phyloP scores from a whole-genome alignment of 2,113 vertebrate genomes.

The Eolophus roseicapilla region DNA sequence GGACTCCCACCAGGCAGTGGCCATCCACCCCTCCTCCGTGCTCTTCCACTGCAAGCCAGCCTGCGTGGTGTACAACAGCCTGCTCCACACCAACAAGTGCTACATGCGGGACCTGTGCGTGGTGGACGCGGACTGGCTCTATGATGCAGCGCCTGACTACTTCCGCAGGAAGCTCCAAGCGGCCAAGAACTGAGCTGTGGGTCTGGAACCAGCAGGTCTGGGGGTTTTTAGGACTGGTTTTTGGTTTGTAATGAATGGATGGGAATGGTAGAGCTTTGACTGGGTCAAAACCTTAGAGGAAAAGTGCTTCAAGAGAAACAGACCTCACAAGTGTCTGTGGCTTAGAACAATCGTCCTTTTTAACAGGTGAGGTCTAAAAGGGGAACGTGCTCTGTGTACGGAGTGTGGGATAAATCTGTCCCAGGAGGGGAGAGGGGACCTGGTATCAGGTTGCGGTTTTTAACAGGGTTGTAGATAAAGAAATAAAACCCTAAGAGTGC shows the following conservation, averaged over 20 bases:
- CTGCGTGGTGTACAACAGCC: slow-evolving; percentile 88
- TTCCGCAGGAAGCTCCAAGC: slow-evolving; percentile 85
- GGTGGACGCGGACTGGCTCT: slow-evolving; percentile 90
- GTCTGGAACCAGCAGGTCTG: too few relatives aligned
- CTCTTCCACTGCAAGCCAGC: slow-evolving; percentile 92
- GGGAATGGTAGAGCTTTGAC: not conserved
- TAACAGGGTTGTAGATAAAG: not conserved
- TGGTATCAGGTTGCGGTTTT: not conserved
- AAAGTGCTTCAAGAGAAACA: not conserved
- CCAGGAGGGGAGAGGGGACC: not conserved
- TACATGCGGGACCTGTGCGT: slow-evolving; percentile 95
- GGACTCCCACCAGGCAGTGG: slow-evolving; percentile 84
- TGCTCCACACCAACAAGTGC: slow-evolving; percentile 90
- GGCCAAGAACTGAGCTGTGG: slow-evolving; percentile 54
- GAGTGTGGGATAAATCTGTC: not conserved
- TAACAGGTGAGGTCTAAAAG: not conserved
- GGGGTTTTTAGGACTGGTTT: not conserved
- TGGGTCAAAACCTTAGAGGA: not conserved
- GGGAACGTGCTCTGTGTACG: not conserved
- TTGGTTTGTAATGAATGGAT: not conserved
- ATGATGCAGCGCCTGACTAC: slow-evolving; percentile 87
- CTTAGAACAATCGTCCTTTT: not conserved
- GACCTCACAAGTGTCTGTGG: not conserved
- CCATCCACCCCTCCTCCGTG: slow-evolving; percentile 93
- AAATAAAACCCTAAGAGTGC: not conserved